Conservation (phyloP, 1,140 invertebrate genomes). For the Diorhabda elongata region DNA sequence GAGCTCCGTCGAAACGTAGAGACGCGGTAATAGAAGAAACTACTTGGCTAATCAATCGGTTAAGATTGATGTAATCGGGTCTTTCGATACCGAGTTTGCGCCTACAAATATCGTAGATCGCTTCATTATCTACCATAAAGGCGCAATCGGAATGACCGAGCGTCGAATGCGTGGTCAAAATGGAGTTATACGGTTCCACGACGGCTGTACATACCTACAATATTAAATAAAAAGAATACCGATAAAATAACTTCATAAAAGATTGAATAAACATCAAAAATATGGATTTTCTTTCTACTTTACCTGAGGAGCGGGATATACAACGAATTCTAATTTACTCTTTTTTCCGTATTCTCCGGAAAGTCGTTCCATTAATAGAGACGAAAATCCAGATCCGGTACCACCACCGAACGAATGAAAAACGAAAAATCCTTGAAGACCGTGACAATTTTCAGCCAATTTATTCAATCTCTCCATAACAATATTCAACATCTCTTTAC, state of each 20-base stretch:
- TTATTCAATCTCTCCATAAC: constrained; percentile 56
- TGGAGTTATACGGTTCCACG: constrained; percentile 68
- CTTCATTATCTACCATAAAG: constrained; percentile 68
- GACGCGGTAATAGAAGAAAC: constrained; percentile 75
- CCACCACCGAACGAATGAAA: constrained; percentile 89
- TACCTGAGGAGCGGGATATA: constrained; percentile 80
- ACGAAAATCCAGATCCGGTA: constrained; percentile 80
- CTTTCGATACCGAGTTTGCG: constrained; percentile 61
- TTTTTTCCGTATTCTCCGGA: constrained; percentile 73
- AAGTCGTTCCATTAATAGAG: constrained; percentile 72
- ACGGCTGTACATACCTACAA: constrained; percentile 55
- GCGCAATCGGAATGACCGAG: constrained; percentile 60
- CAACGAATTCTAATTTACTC: constrained; percentile 71
- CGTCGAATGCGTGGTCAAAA: constrained; percentile 60
- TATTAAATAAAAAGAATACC: constrained; percentile 2
- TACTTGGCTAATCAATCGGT: constrained; percentile 64
- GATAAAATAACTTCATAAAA: not conserved
- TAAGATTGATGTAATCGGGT: constrained; percentile 60
- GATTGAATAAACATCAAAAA: not conserved
- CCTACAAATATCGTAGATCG: constrained; percentile 68
- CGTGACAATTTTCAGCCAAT: constrained; percentile 57
- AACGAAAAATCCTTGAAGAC: constrained; percentile 71
- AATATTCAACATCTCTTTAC: constrained; percentile 64
- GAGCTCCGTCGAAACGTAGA: constrained; percentile 68
- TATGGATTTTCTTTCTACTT: not conserved